These are phyloP conservation scores for Caerostris extrusa DNA, from an alignment of 1,140 invertebrate genomes.

Conservation along the genomic window DNA sequence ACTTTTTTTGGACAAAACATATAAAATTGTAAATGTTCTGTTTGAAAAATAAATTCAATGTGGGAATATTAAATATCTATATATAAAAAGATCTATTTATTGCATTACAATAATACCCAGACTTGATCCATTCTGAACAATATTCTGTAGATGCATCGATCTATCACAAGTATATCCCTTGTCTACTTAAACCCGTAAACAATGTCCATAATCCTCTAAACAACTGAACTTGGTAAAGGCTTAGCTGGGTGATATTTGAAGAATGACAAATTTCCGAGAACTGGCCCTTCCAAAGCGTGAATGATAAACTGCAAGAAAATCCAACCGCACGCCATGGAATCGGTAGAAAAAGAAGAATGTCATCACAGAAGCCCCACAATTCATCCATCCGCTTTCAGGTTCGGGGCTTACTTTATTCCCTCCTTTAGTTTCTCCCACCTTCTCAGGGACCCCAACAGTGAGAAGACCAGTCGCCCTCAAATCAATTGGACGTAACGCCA, in stretches of 20 bases:
- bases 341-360: slow-evolving; percentile 4
- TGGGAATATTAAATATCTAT: no score
- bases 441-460: background rate
- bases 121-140: no score
- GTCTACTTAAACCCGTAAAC: background rate
- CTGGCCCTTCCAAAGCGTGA: slow-evolving; percentile 7
- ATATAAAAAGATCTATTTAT: no score
- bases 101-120: no score
- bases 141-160: no score
- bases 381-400: background rate
- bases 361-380: slow-evolving; percentile 1
- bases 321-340: background rate
- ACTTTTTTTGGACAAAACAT: no score
- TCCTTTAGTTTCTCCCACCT: background rate
- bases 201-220: background rate
- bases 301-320: slow-evolving; percentile 50
- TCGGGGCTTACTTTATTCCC: background rate
- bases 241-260: background rate
- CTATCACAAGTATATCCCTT: background rate
- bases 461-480: background rate
- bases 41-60: no score
- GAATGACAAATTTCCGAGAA: background rate
- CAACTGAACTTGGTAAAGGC: slow-evolving; percentile 1
- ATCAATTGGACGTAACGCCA: slow-evolving; percentile 50
- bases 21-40: no score